Base-by-base conservation (phyloP, 2,888 invertebrate species). In the Ectobius pallidus region DNA sequence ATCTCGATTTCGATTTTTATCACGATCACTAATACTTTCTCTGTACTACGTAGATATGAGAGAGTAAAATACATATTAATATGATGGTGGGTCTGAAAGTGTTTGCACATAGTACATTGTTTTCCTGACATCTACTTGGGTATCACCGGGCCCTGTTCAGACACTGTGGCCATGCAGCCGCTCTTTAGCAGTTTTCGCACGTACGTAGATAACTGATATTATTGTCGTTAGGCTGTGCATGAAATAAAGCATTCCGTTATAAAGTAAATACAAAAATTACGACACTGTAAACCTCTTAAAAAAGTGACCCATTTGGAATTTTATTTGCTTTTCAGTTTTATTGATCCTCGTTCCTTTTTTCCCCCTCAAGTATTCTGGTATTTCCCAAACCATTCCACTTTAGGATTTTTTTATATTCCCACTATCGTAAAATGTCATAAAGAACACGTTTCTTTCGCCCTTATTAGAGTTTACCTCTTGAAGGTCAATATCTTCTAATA, bases 401-500 rank as follows among this genome's bases (percentile, higher is more conserved):
- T 20, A 25, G 9, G 3, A 14, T 52, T 52, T 52, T 14, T 52
- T 52, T 52, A 52, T 52, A 14, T 1, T 52, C 20, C 20, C 25
- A 3, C 1, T 25, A 14, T 52, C 25, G 25, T 52, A 52, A 52
- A 52, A 14, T 49, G 22, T 49, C 22, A 18, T 3, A 49, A 49
- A n/a, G 25, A 25, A 52, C 52, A 52, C 25, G 14, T 1, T 49
- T 49, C 3, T 9, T n/a, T 52, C 25, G 2, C n/a, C 25, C 52
- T 25, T 52, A 49, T 49, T 49, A 25, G n/a, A n/a, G n/a, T n/a
- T n/a, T n/a, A n/a, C n/a, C n/a, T 6, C 11, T 4, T n/a, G n/a
- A 30, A 58, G 58, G 9, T 30, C n/a, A 58, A 1, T 58, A 58
- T 30, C 58, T 58, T n/a, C 27, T 30, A 58, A 58, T 58, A 58